Percentiles rank a stretch among this genome's conserved stretches.
Conservation (phyloP, 2,888 invertebrate genomes). For the Hirtodrosophila duncani region DNA sequence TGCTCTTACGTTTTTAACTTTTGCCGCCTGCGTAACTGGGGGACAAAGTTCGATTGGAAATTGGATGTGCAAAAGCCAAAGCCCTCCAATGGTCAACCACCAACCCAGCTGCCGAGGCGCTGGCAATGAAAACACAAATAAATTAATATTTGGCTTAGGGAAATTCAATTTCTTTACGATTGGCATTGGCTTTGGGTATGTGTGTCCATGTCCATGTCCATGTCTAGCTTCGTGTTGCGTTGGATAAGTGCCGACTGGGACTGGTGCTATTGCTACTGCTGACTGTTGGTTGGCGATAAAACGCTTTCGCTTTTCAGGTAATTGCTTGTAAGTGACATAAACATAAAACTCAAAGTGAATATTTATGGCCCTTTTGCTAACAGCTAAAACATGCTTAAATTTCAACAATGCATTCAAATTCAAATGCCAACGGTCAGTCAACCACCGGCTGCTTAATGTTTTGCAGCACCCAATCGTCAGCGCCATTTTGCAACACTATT, state of each 20-base stretch:
- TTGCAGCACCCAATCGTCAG: too few relatives aligned
- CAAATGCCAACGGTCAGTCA: slow-evolving; percentile 31
- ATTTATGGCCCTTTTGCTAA: background rate
- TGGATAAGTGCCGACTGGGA: too few relatives aligned
- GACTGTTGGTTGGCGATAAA: slow-evolving; percentile 60
- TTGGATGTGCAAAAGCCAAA: slow-evolving; percentile 48
- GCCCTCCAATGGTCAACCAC: slow-evolving; percentile 50
- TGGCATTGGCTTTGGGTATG: slow-evolving; percentile 6
- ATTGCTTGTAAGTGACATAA: slow-evolving; percentile 72
- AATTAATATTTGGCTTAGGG: slow-evolving; percentile 70
- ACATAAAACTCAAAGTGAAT: slow-evolving; percentile 51
- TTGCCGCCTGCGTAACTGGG: slow-evolving; percentile 14
- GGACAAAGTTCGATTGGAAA: slow-evolving; percentile 47
- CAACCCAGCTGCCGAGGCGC: slow-evolving; percentile 52
- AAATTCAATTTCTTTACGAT: slow-evolving; percentile 68
- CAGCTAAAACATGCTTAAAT: background rate
- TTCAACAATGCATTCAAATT: too few relatives aligned
- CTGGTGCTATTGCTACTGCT: background rate
- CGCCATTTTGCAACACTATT: too few relatives aligned
- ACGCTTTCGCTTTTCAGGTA: slow-evolving; percentile 70
- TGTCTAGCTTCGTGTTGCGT: too few relatives aligned
- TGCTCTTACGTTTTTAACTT: slow-evolving; percentile 20
- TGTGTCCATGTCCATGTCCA: background rate
- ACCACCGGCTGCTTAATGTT: slow-evolving; percentile 7
- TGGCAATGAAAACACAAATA: slow-evolving; percentile 68